phyloP scores from a whole-genome alignment of 1,140 invertebrate species.

The Zaprionus ornatus region DNA sequence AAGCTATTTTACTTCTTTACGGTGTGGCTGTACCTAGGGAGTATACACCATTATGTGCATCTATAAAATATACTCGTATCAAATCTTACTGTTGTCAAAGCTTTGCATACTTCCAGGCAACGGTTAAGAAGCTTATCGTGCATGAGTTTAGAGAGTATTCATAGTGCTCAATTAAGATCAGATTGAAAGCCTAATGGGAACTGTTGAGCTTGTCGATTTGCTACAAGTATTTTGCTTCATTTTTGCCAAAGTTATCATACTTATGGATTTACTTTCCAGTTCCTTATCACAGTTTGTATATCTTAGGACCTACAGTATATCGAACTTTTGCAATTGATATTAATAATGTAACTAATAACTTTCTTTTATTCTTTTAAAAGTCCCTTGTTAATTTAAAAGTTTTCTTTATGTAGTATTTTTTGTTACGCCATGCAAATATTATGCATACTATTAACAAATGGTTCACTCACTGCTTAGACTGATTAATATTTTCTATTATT shows the following conservation, averaged over 20 bases:
- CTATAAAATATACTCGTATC: not conserved
- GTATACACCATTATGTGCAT: not conserved
- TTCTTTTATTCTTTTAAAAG: no score
- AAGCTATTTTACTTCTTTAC: constrained; percentile 11
- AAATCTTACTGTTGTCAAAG: not conserved
- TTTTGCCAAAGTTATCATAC: no score
- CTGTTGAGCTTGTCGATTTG: not conserved
- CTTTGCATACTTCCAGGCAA: constrained; percentile 37
- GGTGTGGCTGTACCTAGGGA: not conserved
- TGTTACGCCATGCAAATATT: no score
- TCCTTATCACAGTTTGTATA: not conserved
- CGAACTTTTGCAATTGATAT: no score
- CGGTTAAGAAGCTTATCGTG: not conserved
- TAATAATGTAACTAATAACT: no score
- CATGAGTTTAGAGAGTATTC: constrained; percentile 19
- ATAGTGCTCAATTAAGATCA: not conserved
- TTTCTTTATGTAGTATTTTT: not conserved
- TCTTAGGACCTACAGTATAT: not conserved
- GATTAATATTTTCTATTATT: not conserved
- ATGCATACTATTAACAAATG: not conserved
- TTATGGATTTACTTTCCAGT: no score
- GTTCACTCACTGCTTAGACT: not conserved
- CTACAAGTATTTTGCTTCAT: not conserved
- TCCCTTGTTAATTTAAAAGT: no score
- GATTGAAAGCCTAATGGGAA: not conserved